phyloP scores from a whole-genome alignment of 2,888 invertebrate genomes.

The Graphium colonna region DNA sequence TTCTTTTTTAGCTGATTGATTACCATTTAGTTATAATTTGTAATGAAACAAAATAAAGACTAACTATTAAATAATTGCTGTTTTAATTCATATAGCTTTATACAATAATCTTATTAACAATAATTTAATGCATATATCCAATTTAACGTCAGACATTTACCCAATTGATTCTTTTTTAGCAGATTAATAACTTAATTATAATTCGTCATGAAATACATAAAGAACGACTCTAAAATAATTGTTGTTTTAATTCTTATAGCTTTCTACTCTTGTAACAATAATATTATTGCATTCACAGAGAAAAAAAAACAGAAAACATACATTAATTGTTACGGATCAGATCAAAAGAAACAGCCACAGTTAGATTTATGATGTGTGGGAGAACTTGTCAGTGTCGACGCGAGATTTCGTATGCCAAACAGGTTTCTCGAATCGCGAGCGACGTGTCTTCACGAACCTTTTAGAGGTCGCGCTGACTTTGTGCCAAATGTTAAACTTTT shows the following conservation, averaged over 20 bases:
- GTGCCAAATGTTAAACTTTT: constrained; percentile 24
- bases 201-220: too few relatives aligned
- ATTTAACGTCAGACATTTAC: constrained; percentile 42
- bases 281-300: too few relatives aligned
- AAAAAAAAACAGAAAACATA: background rate
- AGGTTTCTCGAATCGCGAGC: constrained; percentile 50
- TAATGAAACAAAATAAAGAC: too few relatives aligned
- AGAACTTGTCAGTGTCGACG: constrained; percentile 12
- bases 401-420: constrained; percentile 46
- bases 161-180: constrained; percentile 66
- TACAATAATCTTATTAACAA: too few relatives aligned
- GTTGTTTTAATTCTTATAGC: too few relatives aligned
- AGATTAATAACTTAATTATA: constrained; percentile 48
- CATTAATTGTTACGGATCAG: too few relatives aligned
- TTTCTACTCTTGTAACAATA: too few relatives aligned
- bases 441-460: constrained; percentile 35
- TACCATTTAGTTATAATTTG: too few relatives aligned
- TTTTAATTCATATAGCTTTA: too few relatives aligned
- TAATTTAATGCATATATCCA: too few relatives aligned
- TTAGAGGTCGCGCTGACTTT: constrained; percentile 39
- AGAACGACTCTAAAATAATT: too few relatives aligned
- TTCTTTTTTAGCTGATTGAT: constrained; percentile 64
- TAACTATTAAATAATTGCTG: too few relatives aligned
- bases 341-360: background rate
- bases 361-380: constrained; percentile 18